Conservation (phyloP, 2,113 vertebrate species). For the Tretioscincus oriximinensis region DNA sequence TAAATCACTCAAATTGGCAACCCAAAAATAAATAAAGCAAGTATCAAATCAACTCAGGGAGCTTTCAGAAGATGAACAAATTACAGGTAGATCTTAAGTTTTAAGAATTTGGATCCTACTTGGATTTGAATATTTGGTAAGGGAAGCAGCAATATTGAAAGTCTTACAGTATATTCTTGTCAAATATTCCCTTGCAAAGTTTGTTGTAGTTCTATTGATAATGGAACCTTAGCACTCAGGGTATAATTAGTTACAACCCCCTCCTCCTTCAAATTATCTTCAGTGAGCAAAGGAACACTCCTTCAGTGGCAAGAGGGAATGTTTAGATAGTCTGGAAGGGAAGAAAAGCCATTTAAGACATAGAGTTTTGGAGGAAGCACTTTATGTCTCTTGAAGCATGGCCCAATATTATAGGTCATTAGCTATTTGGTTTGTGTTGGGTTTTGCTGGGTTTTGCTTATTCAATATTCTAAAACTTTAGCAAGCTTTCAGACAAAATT, state of each 20-base stretch:
- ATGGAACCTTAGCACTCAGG: background rate
- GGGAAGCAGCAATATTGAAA: background rate
- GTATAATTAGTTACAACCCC: background rate
- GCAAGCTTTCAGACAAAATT: slow-evolving; percentile 10
- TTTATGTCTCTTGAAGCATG: background rate
- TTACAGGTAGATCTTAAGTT: background rate
- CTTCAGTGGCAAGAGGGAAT: background rate
- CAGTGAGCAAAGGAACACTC: background rate
- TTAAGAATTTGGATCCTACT: background rate
- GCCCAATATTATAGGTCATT: background rate
- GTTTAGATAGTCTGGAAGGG: background rate
- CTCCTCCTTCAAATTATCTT: background rate
- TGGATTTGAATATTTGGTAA: background rate
- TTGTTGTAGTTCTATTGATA: background rate
- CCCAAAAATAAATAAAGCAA: background rate
- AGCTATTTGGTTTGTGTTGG: background rate
- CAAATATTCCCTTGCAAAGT: background rate
- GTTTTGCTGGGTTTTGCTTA: slow-evolving; percentile 6
- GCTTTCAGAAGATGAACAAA: background rate
- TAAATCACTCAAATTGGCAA: background rate
- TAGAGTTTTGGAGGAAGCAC: background rate
- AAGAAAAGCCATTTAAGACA: background rate
- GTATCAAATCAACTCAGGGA: slow-evolving; percentile 21
- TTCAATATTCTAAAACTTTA: slow-evolving; percentile 29
- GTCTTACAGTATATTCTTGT: background rate